Percentiles rank a stretch among this genome's conserved stretches.
phyloP scores from a whole-genome alignment of 2,113 vertebrate genomes.

The Tachuris rubrigastra region DNA sequence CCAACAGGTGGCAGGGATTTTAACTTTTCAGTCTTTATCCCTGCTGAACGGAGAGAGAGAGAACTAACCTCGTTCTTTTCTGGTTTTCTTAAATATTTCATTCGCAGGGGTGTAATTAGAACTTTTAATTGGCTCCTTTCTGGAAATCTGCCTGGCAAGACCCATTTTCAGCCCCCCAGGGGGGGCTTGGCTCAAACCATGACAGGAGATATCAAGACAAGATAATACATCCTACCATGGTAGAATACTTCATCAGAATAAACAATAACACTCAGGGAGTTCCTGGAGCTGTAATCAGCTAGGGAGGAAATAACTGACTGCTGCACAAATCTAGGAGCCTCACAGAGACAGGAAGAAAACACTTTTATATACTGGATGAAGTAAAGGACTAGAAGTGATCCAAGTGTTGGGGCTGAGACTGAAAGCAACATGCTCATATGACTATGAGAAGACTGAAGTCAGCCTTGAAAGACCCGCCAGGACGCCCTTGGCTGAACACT shows the following conservation, averaged over 20 bases:
- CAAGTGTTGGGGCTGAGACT: neutral
- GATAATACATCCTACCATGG: neutral
- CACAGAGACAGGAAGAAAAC: neutral
- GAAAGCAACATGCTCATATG: accelerated
- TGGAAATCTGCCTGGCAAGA: too few relatives aligned
- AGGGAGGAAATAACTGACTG: neutral
- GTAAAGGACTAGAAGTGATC: neutral
- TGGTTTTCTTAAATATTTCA: too few relatives aligned
- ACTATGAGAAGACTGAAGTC: neutral
- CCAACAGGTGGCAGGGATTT: too few relatives aligned
- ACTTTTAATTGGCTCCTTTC: too few relatives aligned
- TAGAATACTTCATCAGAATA: neutral
- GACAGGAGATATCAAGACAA: neutral
- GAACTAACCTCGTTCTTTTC: too few relatives aligned
- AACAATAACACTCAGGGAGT: neutral
- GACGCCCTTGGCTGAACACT: neutral
- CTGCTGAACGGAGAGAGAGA: too few relatives aligned
- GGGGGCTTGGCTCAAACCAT: too few relatives aligned
- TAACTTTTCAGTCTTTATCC: too few relatives aligned
- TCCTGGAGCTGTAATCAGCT: neutral
- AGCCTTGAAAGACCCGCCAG: neutral
- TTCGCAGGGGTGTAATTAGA: too few relatives aligned
- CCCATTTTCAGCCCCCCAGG: too few relatives aligned
- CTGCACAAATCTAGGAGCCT: neutral
- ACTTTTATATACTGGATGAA: neutral